Evolutionary conservation across 1,140 invertebrate genomes (phyloP), one percentile per base, ranked within the genome.

Genomic region (Drosophila ambigua): DNA sequence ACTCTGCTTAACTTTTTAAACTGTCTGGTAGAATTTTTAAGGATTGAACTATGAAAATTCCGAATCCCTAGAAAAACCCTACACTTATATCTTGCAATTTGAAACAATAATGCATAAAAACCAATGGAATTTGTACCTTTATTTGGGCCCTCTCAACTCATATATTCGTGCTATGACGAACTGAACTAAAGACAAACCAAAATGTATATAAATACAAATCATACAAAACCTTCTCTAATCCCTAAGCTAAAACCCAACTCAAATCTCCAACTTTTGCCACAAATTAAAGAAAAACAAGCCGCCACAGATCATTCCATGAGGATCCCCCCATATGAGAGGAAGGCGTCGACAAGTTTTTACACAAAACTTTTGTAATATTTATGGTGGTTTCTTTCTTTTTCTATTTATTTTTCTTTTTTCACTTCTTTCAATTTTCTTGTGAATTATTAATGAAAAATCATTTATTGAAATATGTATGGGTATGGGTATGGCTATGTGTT

Each of bases 381-480:
- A 74, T 79, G 54, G 77, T 78, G 68, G 4, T 39, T 39, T 39
- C 28, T 41, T 60, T 43, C 53, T 53, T 61, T 20, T 51, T 45
- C 44, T 44, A 24, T 41, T 60, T 43, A 48, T 53, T 61, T 26
- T 51, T 39, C 44, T 63, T 74, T 61, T 46, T 60, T 41, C 64
- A 26, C 60, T 53, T 63, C 45, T 64, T 74, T 79, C 49, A 65
- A 84, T 85, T 77, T 85, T 57, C 77, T 74, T 68, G 81, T 84
- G 81, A 85, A 85, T 85, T 85, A 85, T 85, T 85, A 80, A 87
- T 85, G 78, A 80, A 85, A 84, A 81, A 64, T 81, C 58, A 67
- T 59, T 85, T 85, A 85, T 85, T 81, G 73, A 81, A 87, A 85
- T 87, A 87, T 85, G 73, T 81, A 77, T 69, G 49, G 55, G 41